A percentile compares a stretch with the other conserved stretches of the same genome.
These are phyloP conservation scores for Athrips mouffetella DNA, from an alignment of 2,888 invertebrate species.

Conservation along the genomic window DNA sequence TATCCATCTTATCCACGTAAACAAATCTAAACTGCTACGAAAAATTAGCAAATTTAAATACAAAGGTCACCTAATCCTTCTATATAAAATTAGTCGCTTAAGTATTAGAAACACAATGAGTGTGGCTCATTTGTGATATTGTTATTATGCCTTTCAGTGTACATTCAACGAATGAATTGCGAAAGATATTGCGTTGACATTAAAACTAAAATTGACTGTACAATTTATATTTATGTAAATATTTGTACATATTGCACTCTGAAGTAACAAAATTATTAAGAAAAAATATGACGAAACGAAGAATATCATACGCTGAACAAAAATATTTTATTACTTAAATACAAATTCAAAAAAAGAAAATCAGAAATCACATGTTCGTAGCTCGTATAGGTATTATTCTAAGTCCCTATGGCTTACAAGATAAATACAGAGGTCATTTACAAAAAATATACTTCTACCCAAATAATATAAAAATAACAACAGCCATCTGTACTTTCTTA, in stretches of 20 bases:
- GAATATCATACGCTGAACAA: constrained; percentile 63
- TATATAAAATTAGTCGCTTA: constrained; percentile 76
- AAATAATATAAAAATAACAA: constrained; percentile 79
- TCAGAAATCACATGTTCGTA: constrained; percentile 74
- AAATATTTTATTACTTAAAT: constrained; percentile 62
- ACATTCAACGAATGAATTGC: constrained; percentile 68
- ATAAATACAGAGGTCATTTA: constrained; percentile 78
- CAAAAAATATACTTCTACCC: constrained; percentile 78
- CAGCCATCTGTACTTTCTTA: constrained; percentile 79
- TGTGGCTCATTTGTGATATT: constrained; percentile 65
- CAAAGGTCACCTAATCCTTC: constrained; percentile 73
- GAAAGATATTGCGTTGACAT: constrained; percentile 73
- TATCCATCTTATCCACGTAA: constrained; percentile 71
- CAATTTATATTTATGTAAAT: constrained; percentile 79
- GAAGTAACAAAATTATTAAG: constrained; percentile 75
- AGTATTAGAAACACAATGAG: constrained; percentile 73
- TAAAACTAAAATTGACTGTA: constrained; percentile 77
- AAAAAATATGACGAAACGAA: constrained; percentile 68
- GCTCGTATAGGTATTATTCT: constrained; percentile 72
- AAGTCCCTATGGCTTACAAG: constrained; percentile 75
- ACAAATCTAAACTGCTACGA: constrained; percentile 77
- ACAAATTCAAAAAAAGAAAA: constrained; percentile 57
- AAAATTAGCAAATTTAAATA: constrained; percentile 78
- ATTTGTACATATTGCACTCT: constrained; percentile 87
- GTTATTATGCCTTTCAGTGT: constrained; percentile 72